A percentile compares a stretch with the other conserved stretches of the same genome.
These are phyloP conservation scores for Chrysodeixis includens DNA, from an alignment of 2,888 invertebrate species.

Conservation along the genomic window DNA sequence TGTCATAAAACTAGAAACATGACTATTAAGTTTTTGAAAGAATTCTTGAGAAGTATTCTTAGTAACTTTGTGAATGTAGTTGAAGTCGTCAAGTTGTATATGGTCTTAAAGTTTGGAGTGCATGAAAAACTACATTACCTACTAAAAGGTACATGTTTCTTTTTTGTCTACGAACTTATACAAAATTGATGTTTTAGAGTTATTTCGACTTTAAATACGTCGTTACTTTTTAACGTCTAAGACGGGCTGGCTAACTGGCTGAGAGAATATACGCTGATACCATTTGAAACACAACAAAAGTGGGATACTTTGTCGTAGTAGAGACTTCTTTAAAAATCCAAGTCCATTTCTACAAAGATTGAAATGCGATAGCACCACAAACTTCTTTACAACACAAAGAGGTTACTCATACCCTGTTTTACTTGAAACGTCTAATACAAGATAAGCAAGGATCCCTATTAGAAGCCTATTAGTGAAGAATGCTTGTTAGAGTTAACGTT, in stretches of 20 bases:
- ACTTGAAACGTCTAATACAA: slow-evolving; percentile 36
- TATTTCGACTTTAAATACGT: too few species aligned
- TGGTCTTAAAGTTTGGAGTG: slow-evolving; percentile 19
- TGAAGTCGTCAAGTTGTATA: slow-evolving; percentile 28
- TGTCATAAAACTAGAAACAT: slow-evolving; percentile 50
- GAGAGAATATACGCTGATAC: too few species aligned
- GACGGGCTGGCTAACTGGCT: too few species aligned
- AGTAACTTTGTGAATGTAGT: slow-evolving; percentile 28
- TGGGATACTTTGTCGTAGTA: not conserved
- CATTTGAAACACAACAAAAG: not conserved
- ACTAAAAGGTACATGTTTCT: slow-evolving; percentile 27
- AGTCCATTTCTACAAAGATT: not conserved
- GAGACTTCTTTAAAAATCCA: not conserved
- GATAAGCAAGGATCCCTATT: slow-evolving; percentile 49
- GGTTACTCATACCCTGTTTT: slow-evolving; percentile 14
- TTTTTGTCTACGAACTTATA: too few species aligned
- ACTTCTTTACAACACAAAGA: slow-evolving; percentile 41
- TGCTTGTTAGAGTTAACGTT: slow-evolving; percentile 47
- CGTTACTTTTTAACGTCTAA: too few species aligned
- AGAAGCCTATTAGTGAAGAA: slow-evolving; percentile 51
- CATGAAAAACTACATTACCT: slow-evolving; percentile 37
- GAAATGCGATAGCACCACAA: slow-evolving; percentile 8
- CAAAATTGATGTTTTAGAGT: too few species aligned
- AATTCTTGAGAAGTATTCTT: slow-evolving; percentile 41
- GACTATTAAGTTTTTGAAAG: slow-evolving; percentile 41